Evolutionary conservation across 2,888 invertebrate species (phyloP), one percentile per base, ranked within the genome.

Genomic region (Himalopsyche anomala): DNA sequence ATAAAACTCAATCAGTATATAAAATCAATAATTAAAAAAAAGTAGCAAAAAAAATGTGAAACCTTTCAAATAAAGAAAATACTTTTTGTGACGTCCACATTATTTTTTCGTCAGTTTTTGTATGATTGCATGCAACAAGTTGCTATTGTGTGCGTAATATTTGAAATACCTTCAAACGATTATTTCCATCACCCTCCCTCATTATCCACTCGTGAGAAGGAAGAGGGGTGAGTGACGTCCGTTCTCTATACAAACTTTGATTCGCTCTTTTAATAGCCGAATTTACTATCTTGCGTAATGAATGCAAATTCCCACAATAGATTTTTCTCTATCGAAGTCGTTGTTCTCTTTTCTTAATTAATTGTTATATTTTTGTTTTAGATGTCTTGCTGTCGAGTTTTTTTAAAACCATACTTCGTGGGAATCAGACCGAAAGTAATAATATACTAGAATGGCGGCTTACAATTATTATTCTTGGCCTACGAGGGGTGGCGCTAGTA

Each of bases 151-250:
- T 38, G 28, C 8, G 28, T 28, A 74, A 74, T 69, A 74, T 74
- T 74, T 74, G 12, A 74, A 74, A 74, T 74, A 74, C 74, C 74
- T 19, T 74, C 38, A 74, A 38, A 36, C 74, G 38, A 74, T 74
- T 74, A 74, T 38, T 74, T 74, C 74, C 74, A 38, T 74, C 74
- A 74, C 74, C 74, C 74, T 74, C 74, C 74, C 74, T 36, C 74
- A 38, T 74, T 36, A 11, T 38, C 11, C 36, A 36, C 74, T 74
- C 38, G 8, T 74, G 74, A 74, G 74, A 74, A 28, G 38, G 74
- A 11, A 74, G 36, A 74, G 74, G 28, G 74, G 74, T 38, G 74
- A 74, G 38, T 36, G 38, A 74, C 74, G 74, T 36, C 28, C 36
- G 36, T 74, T 74, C 74, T 74, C 36, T 12, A 0, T 15, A 12